Percentiles rank a stretch among this genome's conserved stretches.
Evolutionary conservation across 92 coral and sea anemone genomes (phyloP).

Genomic region (Palythoa caribaeorum): DNA sequence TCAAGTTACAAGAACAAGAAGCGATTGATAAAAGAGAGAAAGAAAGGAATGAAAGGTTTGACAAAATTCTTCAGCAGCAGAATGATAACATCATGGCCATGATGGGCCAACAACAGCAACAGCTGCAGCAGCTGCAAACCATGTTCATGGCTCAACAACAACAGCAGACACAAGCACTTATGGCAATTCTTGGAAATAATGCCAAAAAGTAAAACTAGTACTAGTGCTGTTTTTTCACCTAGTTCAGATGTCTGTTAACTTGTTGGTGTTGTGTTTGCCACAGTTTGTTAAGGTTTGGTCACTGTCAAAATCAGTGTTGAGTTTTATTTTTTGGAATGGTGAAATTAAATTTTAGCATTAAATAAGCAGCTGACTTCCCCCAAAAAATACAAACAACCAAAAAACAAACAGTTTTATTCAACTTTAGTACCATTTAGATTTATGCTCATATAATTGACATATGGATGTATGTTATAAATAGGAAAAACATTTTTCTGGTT

Average conservation of each 20-base stretch:
- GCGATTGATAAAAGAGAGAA: conserved; percentile 48
- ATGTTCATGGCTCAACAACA: conserved; percentile 60
- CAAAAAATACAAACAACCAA: conserved; percentile 31
- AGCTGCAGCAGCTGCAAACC: conserved; percentile 57
- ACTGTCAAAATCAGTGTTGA: conserved; percentile 33
- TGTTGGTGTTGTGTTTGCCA: conserved; percentile 26
- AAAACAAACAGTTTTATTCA: conserved; percentile 38
- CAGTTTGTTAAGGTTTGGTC: conserved; percentile 20
- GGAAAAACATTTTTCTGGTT: conserved; percentile 40
- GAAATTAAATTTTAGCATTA: conserved; percentile 13
- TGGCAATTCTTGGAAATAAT: conserved; percentile 48
- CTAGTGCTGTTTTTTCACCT: conserved; percentile 39
- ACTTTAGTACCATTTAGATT: conserved; percentile 17
- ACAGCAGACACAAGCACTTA: conserved; percentile 40
- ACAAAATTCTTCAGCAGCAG: conserved; percentile 43
- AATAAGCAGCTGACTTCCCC: conserved; percentile 28
- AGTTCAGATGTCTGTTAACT: conserved; percentile 13
- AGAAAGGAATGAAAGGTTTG: conserved; percentile 7
- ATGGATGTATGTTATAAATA: conserved; percentile 33
- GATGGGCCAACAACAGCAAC: conserved; percentile 56
- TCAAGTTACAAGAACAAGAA: conserved; percentile 49
- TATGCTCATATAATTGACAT: conserved; percentile 32
- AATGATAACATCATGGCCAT: conserved; percentile 35
- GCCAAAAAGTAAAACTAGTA: conserved; percentile 50
- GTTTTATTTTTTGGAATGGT: conserved; percentile 40